phyloP scores from a whole-genome alignment of 2,113 vertebrate species.

The Lamprologus lemairii region DNA sequence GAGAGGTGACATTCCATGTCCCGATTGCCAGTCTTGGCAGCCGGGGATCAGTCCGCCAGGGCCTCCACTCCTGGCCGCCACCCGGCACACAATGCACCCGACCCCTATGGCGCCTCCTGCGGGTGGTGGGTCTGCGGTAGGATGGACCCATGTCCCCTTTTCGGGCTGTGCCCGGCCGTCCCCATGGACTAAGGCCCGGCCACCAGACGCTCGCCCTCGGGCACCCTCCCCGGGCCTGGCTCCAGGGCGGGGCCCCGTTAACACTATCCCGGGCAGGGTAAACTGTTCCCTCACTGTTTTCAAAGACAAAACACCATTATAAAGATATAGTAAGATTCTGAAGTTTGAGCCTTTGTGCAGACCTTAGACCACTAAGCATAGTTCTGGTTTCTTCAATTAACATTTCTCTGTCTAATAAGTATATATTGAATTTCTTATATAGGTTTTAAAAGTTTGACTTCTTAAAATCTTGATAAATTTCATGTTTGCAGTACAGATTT shows the following conservation, averaged over 20 bases:
- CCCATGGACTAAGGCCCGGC: not conserved
- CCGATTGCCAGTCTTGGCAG: fast-evolving
- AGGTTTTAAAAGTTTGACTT: not conserved
- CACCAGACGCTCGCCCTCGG: not conserved
- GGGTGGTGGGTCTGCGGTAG: not conserved
- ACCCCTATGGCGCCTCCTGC: not conserved
- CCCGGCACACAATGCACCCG: fast-evolving
- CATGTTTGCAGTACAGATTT: not conserved
- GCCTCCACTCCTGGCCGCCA: fast-evolving
- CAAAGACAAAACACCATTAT: not conserved
- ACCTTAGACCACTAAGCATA: not conserved
- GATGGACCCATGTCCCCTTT: not conserved
- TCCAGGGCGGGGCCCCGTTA: not conserved
- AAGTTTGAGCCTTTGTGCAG: not conserved
- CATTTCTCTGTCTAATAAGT: not conserved
- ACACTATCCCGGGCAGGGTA: not conserved
- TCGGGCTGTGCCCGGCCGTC: fast-evolving
- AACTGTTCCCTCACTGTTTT: not conserved
- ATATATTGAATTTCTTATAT: not conserved
- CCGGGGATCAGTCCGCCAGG: fast-evolving
- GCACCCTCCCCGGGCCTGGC: not conserved
- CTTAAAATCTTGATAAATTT: not conserved
- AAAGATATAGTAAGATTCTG: not conserved
- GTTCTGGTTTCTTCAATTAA: not conserved
- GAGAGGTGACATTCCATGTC: not conserved